phyloP scores from a whole-genome alignment of 2,113 vertebrate species.

The Burhinus oedicnemus region DNA sequence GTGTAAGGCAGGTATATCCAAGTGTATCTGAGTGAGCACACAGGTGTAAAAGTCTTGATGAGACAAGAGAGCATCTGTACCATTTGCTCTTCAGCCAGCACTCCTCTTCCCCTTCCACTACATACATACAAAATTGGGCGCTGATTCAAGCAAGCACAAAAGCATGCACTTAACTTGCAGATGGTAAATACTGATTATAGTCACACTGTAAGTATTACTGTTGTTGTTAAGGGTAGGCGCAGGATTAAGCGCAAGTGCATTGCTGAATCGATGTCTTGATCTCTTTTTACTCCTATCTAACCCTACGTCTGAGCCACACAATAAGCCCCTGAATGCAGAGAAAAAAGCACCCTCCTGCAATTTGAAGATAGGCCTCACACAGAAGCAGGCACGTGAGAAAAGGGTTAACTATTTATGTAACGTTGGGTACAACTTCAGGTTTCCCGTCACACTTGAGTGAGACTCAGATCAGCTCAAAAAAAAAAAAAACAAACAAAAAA shows the following conservation, averaged over 20 bases:
- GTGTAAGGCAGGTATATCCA: not conserved
- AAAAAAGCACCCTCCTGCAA: not conserved
- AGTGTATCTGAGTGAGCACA: fast-evolving
- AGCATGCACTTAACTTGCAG: not conserved
- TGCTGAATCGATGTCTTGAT: not conserved
- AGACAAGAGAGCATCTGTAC: not conserved
- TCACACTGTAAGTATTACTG: not conserved
- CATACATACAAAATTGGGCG: not conserved
- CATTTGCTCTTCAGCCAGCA: not conserved
- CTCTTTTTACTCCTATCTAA: not conserved
- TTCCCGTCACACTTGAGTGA: not conserved
- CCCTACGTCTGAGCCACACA: not conserved
- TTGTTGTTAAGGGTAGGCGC: not conserved
- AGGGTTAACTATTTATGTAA: not conserved
- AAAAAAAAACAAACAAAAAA: not conserved
- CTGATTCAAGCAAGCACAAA: not conserved
- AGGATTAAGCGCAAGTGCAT: not conserved
- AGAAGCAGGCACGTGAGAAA: not conserved
- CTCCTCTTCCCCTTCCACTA: not conserved
- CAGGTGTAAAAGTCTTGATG: fast-evolving
- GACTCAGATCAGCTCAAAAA: not conserved
- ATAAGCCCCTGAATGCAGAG: not conserved
- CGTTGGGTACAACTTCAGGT: not conserved
- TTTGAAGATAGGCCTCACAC: not conserved
- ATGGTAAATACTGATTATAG: not conserved